phyloP scores from a whole-genome alignment of 2,888 invertebrate genomes.

The Agrochola lota region DNA sequence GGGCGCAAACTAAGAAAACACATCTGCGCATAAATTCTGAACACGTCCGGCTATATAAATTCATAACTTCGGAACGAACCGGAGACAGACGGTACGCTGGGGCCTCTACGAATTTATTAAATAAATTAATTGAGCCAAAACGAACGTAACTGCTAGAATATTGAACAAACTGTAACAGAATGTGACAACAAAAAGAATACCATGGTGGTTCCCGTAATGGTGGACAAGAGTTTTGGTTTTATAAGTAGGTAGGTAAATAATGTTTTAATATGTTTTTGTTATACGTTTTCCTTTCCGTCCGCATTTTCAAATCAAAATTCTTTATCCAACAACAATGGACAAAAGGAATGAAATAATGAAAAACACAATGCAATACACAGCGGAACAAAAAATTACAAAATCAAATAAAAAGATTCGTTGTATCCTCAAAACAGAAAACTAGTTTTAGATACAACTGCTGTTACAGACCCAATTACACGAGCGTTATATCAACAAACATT shows the following conservation, averaged over 20 bases:
- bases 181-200: conserved; percentile 6
- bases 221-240: neutral
- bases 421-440: conserved; percentile 21
- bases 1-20: conserved; percentile 83
- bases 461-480: conserved; percentile 55
- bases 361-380: conserved; percentile 19
- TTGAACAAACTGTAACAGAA: conserved; percentile 67
- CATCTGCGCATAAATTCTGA: conserved; percentile 85
- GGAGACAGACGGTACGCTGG: conserved; percentile 83
- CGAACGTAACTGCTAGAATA: conserved; percentile 81
- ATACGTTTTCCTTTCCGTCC: conserved; percentile 3
- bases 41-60: conserved; percentile 88
- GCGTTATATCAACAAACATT: conserved; percentile 68
- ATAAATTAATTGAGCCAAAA: conserved; percentile 88
- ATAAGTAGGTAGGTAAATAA: neutral
- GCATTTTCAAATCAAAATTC: conserved; percentile 33
- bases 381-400: conserved; percentile 14
- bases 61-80: conserved; percentile 85
- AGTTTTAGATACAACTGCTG: conserved; percentile 27
- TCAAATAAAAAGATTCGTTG: conserved; percentile 11
- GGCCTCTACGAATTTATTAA: conserved; percentile 86
- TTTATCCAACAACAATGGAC: conserved; percentile 37
- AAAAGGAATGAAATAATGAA: conserved; percentile 34
- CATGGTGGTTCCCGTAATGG: neutral
- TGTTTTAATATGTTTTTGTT: conserved; percentile 1